Evolutionary conservation across 2,888 invertebrate genomes (phyloP).

Genomic region (Mesorhabditis belari): DNA sequence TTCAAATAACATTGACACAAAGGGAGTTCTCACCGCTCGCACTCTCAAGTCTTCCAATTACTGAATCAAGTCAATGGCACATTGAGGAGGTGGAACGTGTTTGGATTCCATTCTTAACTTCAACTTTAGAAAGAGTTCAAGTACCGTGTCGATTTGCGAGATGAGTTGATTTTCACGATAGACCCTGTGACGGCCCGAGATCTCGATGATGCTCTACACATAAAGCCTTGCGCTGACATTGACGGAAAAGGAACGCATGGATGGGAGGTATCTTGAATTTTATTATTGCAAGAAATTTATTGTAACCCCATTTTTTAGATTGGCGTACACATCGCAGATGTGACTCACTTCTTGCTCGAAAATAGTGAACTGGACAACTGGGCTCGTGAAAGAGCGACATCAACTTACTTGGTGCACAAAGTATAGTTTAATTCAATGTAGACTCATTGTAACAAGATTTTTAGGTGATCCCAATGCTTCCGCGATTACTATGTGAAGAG

Average conservation of each 20-base stretch:
- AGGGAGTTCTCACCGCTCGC: constrained; percentile 68
- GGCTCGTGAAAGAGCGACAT: constrained; percentile 75
- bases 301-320: constrained; percentile 34
- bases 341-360: constrained; percentile 72
- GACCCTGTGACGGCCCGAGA: constrained; percentile 86
- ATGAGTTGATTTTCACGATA: constrained; percentile 80
- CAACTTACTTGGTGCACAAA: constrained; percentile 81
- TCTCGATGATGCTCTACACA: constrained; percentile 87
- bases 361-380: constrained; percentile 69
- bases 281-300: too few species aligned
- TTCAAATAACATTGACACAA: constrained; percentile 70
- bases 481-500: constrained; percentile 70
- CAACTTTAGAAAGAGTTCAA: constrained; percentile 53
- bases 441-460: too few species aligned
- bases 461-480: constrained; percentile 84
- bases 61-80: constrained; percentile 13
- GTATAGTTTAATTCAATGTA: too few species aligned
- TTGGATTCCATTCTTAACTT: too few species aligned
- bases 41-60: constrained; percentile 61
- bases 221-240: constrained; percentile 64
- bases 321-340: constrained; percentile 93
- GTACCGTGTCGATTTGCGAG: constrained; percentile 55
- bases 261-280: constrained; percentile 11
- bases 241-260: constrained; percentile 32
- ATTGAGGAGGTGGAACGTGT: constrained; percentile 12